Evolutionary conservation across 2,888 invertebrate species (phyloP).

Genomic region (Tromatobia lineatoria): DNA sequence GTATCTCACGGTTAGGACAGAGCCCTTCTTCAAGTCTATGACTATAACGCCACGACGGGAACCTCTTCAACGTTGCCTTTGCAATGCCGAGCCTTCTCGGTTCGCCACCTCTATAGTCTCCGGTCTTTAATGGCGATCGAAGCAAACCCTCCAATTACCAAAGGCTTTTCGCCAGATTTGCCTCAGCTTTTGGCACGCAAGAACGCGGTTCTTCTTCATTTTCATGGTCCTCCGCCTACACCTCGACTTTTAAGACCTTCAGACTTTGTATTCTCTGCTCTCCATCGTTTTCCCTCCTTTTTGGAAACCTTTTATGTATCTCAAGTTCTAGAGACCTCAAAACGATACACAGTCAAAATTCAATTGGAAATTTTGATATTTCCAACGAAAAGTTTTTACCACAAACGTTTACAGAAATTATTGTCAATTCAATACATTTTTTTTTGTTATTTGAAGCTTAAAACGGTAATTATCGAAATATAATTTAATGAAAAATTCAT

Average conservation of each 20-base stretch:
- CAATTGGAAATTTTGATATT: no score
- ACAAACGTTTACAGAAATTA: no score
- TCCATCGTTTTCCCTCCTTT: background rate
- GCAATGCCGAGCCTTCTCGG: background rate
- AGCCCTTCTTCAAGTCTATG: background rate
- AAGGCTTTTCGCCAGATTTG: conserved; percentile 17
- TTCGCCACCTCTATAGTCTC: background rate
- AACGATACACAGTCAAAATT: no score
- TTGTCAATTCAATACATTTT: no score
- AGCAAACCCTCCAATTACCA: conserved; percentile 32
- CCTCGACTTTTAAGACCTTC: background rate
- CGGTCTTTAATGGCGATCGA: conserved; percentile 34
- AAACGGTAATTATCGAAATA: no score
- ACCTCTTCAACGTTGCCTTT: background rate
- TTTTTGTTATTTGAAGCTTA: no score
- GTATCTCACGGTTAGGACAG: background rate
- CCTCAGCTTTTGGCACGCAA: conserved; percentile 11
- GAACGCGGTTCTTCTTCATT: conserved; percentile 23
- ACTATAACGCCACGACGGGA: conserved; percentile 1
- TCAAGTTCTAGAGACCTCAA: background rate
- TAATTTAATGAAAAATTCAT: no score
- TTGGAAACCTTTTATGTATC: background rate
- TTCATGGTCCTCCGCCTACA: background rate
- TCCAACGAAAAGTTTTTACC: no score
- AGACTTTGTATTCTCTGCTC: background rate